Evolutionary conservation across 2,797 vertebrate genomes (phyloP).

Genomic region (Poecile montanus): DNA sequence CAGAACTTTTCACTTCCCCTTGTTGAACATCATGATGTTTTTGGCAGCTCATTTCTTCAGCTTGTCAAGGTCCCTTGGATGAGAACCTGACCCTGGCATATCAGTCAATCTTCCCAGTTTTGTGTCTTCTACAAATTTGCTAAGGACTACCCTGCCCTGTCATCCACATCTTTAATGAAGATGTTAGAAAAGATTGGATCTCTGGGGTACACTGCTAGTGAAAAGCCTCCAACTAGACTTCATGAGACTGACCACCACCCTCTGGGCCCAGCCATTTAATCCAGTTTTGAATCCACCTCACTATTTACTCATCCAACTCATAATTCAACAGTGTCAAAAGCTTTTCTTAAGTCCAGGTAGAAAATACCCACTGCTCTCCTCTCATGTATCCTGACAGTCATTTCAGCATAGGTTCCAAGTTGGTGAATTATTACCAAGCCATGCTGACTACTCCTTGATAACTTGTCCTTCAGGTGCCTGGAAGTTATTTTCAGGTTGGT

Average conservation of each 20-base stretch:
- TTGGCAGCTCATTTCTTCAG: not conserved
- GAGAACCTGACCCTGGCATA: rapidly evolving
- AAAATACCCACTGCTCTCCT: not conserved
- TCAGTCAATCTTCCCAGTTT: not conserved
- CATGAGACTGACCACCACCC: not conserved
- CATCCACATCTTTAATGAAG: not conserved
- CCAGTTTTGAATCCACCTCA: not conserved
- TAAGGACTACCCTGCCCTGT: not conserved
- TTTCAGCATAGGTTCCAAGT: not conserved
- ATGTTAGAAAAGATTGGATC: not conserved
- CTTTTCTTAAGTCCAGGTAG: not conserved
- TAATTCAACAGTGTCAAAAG: not conserved
- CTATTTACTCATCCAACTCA: not conserved
- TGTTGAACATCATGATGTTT: not conserved
- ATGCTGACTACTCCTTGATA: not conserved
- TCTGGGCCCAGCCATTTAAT: not conserved
- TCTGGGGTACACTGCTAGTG: not conserved
- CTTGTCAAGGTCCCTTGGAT: not conserved
- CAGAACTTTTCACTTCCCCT: not conserved
- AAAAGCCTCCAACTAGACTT: not conserved
- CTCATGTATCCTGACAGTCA: not conserved
- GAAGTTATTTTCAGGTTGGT: not conserved
- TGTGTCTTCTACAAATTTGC: not conserved
- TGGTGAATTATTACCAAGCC: not conserved
- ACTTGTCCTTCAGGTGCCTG: not conserved